Evolutionary conservation across 2,113 vertebrate species (phyloP).

Genomic region (Pagrus major): DNA sequence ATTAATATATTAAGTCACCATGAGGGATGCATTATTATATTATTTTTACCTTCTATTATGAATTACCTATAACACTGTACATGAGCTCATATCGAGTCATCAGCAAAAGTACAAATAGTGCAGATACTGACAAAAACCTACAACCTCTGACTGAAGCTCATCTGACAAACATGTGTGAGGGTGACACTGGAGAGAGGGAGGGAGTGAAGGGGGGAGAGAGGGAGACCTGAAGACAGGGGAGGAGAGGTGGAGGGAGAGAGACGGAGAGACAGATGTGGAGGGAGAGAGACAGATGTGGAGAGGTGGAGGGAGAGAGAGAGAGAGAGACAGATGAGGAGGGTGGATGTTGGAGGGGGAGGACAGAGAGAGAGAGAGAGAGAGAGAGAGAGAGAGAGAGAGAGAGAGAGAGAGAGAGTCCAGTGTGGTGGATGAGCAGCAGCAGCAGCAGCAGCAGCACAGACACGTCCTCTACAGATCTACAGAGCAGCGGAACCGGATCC

Average conservation of each 20-base stretch:
- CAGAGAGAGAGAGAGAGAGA: constrained; percentile 8
- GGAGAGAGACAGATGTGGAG: background rate
- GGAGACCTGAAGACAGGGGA: background rate
- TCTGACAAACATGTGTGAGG: background rate
- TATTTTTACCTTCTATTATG: too few species aligned
- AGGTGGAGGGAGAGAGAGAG: background rate
- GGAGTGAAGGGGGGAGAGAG: too few species aligned
- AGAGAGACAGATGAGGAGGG: background rate
- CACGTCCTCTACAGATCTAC: constrained; percentile 34
- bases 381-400: constrained; percentile 11
- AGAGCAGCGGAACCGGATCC: constrained; percentile 16
- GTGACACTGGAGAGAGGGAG: background rate
- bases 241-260: background rate
- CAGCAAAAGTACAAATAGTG: too few species aligned
- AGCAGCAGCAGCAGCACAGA: constrained; percentile 12
- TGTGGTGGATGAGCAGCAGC: constrained; percentile 3
- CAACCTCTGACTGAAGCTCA: too few species aligned
- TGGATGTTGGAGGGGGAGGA: background rate
- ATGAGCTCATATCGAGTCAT: too few species aligned
- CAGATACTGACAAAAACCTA: too few species aligned
- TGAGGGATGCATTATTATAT: too few species aligned
- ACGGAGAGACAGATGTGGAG: background rate
- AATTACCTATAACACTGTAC: too few species aligned
- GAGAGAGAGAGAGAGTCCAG: constrained; percentile 2
- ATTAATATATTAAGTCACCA: too few species aligned